phyloP scores from a whole-genome alignment of 2,888 invertebrate species.

The Macaria notata region DNA sequence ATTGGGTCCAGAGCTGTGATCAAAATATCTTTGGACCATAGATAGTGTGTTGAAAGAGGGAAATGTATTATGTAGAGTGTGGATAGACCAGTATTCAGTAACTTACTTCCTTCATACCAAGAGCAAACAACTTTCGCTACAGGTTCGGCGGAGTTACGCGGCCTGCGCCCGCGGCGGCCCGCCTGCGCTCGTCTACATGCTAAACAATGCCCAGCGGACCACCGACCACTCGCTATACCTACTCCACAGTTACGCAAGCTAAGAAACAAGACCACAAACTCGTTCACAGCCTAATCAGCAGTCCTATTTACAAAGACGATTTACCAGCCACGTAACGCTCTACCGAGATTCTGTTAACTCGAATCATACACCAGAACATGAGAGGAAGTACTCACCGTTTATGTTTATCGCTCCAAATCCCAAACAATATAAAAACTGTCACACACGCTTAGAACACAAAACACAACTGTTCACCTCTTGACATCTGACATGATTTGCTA shows the following conservation, averaged over 20 bases:
- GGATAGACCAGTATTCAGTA: slow-evolving; percentile 52
- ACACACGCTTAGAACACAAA: slow-evolving; percentile 74
- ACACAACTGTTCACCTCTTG: slow-evolving; percentile 79
- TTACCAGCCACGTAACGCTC: slow-evolving; percentile 41
- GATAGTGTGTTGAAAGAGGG: not conserved
- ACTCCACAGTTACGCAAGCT: slow-evolving; percentile 56
- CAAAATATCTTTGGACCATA: not conserved
- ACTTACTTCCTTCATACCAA: slow-evolving; percentile 69
- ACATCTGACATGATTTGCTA: slow-evolving; percentile 74
- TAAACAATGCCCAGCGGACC: slow-evolving; percentile 32
- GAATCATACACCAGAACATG: slow-evolving; percentile 38
- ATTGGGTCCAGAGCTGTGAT: too few species aligned
- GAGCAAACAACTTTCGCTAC: slow-evolving; percentile 77
- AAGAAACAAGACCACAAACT: slow-evolving; percentile 36
- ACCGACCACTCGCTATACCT: slow-evolving; percentile 38
- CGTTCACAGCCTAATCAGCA: slow-evolving; percentile 31
- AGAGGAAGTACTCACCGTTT: slow-evolving; percentile 72
- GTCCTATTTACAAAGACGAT: slow-evolving; percentile 30
- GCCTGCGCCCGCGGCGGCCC: slow-evolving; percentile 38
- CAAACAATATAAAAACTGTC: slow-evolving; percentile 78
- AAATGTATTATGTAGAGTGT: slow-evolving; percentile 35
- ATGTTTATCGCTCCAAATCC: slow-evolving; percentile 75
- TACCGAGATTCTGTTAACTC: slow-evolving; percentile 21
- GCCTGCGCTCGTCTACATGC: slow-evolving; percentile 32
- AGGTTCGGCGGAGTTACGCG: slow-evolving; percentile 37